These are phyloP conservation scores for Aphelinus certus DNA, from an alignment of 1,140 invertebrate species.

Conservation along the genomic window DNA sequence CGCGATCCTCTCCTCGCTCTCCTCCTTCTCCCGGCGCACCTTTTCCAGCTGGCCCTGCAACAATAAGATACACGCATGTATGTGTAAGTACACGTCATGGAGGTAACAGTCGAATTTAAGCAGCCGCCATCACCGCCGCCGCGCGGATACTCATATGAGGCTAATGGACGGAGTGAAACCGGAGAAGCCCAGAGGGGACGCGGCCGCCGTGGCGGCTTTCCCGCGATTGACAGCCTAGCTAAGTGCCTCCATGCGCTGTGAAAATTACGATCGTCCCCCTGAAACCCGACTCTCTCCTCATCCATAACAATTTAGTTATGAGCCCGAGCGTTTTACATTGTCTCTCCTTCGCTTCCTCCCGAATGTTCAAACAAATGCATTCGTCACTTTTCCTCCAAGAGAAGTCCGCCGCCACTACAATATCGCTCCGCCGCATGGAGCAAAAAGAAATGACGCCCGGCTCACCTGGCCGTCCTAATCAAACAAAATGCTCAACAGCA, in stretches of 20 bases:
- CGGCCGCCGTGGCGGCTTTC: conserved; percentile 57
- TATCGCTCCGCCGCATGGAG: too few relatives aligned
- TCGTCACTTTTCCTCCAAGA: too few relatives aligned
- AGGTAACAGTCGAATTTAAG: conserved; percentile 33
- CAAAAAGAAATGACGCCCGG: not conserved
- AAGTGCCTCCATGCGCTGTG: conserved; percentile 32
- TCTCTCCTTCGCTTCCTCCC: not conserved
- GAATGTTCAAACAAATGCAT: too few relatives aligned
- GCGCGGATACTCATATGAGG: conserved; percentile 51
- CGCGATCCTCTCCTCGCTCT: conserved; percentile 53
- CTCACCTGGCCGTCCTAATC: conserved; percentile 33
- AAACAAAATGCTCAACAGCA: conserved; percentile 20
- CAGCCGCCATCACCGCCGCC: conserved; percentile 59
- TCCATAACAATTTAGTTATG: conserved; percentile 27
- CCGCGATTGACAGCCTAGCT: conserved; percentile 40
- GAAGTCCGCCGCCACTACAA: too few relatives aligned
- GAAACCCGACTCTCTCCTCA: not conserved
- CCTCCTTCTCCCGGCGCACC: conserved; percentile 53
- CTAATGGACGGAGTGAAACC: conserved; percentile 65
- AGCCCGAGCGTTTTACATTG: conserved; percentile 12
- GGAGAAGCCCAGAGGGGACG: conserved; percentile 58
- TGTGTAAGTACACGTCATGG: too few relatives aligned
- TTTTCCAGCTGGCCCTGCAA: conserved; percentile 56
- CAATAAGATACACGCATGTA: too few relatives aligned
- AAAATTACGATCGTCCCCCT: not conserved